Conservation (phyloP, 2,113 vertebrate species). For the Ameiurus melas region DNA sequence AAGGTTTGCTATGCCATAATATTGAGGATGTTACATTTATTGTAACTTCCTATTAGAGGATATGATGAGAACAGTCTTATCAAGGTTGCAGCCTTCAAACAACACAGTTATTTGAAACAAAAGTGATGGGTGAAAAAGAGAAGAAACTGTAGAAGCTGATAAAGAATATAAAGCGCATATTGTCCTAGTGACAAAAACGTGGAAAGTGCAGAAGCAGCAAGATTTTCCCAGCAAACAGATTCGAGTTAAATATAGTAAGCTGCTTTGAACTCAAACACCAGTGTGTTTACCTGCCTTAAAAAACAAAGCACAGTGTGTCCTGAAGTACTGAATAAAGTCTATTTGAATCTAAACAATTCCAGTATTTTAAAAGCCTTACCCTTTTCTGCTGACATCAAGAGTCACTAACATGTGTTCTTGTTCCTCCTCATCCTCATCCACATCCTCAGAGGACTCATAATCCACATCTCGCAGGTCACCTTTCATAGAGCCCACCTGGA, state of each 20-base stretch:
- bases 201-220: not conserved
- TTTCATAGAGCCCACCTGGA: conserved; percentile 67
- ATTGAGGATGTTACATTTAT: no score
- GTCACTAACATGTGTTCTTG: conserved; percentile 62
- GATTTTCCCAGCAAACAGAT: not conserved
- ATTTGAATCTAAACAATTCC: not conserved
- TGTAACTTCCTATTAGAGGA: no score
- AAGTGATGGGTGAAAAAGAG: not conserved
- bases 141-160: not conserved
- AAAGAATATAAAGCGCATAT: not conserved
- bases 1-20: no score
- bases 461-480: conserved; percentile 88
- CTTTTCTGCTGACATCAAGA: conserved; percentile 70
- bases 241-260: not conserved
- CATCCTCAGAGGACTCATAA: conserved; percentile 84
- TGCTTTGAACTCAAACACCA: not conserved
- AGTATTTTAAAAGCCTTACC: conserved; percentile 46
- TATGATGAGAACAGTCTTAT: no score
- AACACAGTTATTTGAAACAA: not conserved
- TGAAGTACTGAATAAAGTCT: not conserved
- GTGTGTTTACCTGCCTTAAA: not conserved
- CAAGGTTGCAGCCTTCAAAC: no score
- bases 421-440: conserved; percentile 70
- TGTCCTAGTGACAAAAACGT: not conserved
- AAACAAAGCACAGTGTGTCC: not conserved